Evolutionary conservation across 1,140 invertebrate species (phyloP).

Genomic region (Euwallacea similis): DNA sequence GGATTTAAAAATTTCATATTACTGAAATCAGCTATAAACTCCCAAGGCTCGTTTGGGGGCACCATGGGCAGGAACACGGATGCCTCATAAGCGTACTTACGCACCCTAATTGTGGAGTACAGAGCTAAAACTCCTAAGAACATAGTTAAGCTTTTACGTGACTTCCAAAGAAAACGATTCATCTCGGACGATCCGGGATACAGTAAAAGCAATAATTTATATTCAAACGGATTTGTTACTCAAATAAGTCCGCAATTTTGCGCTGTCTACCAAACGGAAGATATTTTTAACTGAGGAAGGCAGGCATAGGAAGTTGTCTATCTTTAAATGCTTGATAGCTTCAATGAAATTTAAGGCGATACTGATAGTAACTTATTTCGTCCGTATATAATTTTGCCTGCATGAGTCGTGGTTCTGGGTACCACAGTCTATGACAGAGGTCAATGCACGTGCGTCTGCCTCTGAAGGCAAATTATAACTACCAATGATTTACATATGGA

Average conservation of each 20-base stretch:
- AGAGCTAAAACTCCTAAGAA: constrained; percentile 35
- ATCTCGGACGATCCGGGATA: constrained; percentile 30
- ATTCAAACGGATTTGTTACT: neutral
- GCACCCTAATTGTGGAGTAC: constrained; percentile 42
- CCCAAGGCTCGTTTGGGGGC: constrained; percentile 66
- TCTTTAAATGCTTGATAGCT: neutral
- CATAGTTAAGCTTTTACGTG: constrained; percentile 26
- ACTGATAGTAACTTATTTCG: no score
- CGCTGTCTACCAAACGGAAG: neutral
- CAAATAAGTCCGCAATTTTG: neutral
- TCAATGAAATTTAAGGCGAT: no score
- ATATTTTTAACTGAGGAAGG: constrained; percentile 22
- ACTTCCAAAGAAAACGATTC: constrained; percentile 43
- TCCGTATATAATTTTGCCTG: no score
- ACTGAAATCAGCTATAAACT: constrained; percentile 73
- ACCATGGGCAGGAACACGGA: constrained; percentile 52
- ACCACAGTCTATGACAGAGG: no score
- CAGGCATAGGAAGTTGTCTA: constrained; percentile 29
- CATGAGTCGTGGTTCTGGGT: no score
- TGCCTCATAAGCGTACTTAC: constrained; percentile 43
- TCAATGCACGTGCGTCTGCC: no score
- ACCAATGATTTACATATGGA: no score
- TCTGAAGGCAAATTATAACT: no score
- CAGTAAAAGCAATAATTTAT: neutral
- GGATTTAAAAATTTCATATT: constrained; percentile 72